These are phyloP conservation scores for Hydraecia micacea DNA, from an alignment of 2,888 invertebrate species.

Conservation along the genomic window DNA sequence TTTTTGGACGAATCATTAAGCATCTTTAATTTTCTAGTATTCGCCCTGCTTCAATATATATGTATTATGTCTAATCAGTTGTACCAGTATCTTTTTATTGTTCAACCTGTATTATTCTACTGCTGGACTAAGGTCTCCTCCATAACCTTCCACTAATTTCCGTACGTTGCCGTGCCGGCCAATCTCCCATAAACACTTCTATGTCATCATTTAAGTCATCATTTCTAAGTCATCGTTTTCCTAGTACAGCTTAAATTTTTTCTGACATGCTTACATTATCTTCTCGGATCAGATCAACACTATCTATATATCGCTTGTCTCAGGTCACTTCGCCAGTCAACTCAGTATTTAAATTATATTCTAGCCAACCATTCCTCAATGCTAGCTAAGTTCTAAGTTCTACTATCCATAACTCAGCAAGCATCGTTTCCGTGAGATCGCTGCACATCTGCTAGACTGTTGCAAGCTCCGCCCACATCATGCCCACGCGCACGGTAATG, in stretches of 20 bases:
- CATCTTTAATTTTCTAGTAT: neutral
- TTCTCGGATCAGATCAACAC: neutral
- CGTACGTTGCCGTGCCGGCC: neutral
- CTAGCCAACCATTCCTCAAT: neutral
- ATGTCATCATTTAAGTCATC: neutral
- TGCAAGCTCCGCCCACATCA: slow-evolving; percentile 71
- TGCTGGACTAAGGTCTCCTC: neutral
- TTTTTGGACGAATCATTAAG: neutral
- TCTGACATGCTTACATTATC: neutral
- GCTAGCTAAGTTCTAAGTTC: slow-evolving; percentile 29
- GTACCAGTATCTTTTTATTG: neutral
- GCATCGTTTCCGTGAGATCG: slow-evolving; percentile 67
- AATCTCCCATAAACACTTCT: neutral
- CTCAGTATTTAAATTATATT: slow-evolving; percentile 16
- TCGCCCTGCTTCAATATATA: neutral
- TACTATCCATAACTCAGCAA: slow-evolving; percentile 43
- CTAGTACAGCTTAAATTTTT: neutral
- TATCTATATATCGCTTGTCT: neutral
- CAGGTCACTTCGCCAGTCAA: neutral
- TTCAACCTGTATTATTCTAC: neutral
- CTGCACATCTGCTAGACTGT: slow-evolving; percentile 67
- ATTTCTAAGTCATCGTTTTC: neutral
- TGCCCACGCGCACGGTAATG: slow-evolving; percentile 73
- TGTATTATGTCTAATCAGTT: neutral
- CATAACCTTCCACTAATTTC: neutral